Percentiles rank a stretch among this genome's conserved stretches.
These are phyloP conservation scores for Drosophila ogumai DNA, from an alignment of 1,140 invertebrate genomes.

Conservation along the genomic window DNA sequence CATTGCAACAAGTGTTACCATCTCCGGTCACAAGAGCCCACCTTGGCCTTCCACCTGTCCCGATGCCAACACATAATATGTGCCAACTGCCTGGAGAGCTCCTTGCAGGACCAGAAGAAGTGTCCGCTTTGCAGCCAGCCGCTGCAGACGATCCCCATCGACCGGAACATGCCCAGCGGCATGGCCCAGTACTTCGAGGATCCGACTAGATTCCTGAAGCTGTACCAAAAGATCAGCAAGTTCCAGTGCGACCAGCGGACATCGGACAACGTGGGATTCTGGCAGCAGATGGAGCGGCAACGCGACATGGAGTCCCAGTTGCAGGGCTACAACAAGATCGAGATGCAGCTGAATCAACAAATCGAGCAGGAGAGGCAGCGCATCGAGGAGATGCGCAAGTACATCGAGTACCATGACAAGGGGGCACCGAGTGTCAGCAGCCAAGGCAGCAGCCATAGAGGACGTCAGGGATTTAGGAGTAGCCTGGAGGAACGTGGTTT, in stretches of 20 bases:
- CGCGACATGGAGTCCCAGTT: slow-evolving; percentile 1
- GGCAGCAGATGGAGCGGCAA: background rate
- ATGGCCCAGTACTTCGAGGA: slow-evolving; percentile 54
- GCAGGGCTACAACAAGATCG: slow-evolving; percentile 46
- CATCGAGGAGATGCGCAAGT: slow-evolving; percentile 20
- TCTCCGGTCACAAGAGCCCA: background rate
- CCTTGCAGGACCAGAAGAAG: slow-evolving; percentile 1
- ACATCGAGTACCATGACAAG: slow-evolving; percentile 24
- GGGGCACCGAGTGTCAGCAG: background rate
- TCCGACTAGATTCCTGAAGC: slow-evolving; percentile 21
- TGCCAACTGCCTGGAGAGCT: slow-evolving; percentile 10
- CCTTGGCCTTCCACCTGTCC: slow-evolving; percentile 13
- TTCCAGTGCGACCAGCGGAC: slow-evolving; percentile 50
- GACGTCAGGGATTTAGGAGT: background rate
- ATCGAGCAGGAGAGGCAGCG: slow-evolving; percentile 28
- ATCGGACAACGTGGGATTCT: slow-evolving; percentile 25
- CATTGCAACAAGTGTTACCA: slow-evolving; percentile 48
- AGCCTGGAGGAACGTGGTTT: background rate
- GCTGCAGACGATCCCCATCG: slow-evolving; percentile 9
- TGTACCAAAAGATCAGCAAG: slow-evolving; percentile 41
- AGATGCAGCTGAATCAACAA: slow-evolving; percentile 31
- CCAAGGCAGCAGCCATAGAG: background rate
- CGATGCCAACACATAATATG: slow-evolving; percentile 57
- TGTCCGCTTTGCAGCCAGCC: slow-evolving; percentile 36
- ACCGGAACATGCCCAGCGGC: slow-evolving; percentile 31